Percentiles rank a stretch among this genome's conserved stretches.
These are phyloP conservation scores for Lutjanus argentimaculatus DNA, from an alignment of 2,797 vertebrate genomes.

Conservation along the genomic window DNA sequence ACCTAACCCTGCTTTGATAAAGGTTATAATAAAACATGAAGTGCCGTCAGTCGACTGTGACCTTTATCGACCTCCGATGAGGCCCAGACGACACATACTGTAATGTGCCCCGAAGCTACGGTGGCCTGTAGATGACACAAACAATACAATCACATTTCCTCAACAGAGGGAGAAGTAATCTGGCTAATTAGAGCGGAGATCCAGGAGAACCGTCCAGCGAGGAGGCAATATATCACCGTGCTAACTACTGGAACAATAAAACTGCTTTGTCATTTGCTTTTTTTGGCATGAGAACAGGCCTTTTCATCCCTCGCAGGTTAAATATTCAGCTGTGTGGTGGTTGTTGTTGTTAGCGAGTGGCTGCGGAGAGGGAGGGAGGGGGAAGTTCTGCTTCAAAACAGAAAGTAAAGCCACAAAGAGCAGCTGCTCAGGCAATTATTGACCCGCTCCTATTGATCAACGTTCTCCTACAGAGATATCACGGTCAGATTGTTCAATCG, in stretches of 20 bases:
- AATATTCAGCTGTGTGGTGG: conserved; percentile 57
- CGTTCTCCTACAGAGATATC: conserved; percentile 17
- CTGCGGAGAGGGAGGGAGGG: neutral
- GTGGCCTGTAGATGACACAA: conserved; percentile 63
- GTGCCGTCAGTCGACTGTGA: conserved; percentile 23
- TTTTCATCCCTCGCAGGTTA: conserved; percentile 58
- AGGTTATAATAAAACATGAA: conserved; percentile 39
- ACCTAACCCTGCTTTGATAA: conserved; percentile 22
- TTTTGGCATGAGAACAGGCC: conserved; percentile 57
- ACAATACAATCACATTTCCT: conserved; percentile 64
- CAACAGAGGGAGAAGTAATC: conserved; percentile 65
- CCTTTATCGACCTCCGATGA: conserved; percentile 40
- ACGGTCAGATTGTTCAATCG: conserved; percentile 11
- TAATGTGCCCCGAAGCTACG: conserved; percentile 33
- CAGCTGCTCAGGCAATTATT: conserved; percentile 56
- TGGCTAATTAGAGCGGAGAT: conserved; percentile 74
- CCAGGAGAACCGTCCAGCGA: conserved; percentile 53
- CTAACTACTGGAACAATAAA: conserved; percentile 73
- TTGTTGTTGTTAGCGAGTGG: conserved; percentile 42
- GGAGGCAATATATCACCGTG: conserved; percentile 69
- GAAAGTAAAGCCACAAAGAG: conserved; percentile 44
- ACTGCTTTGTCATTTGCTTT: conserved; percentile 73
- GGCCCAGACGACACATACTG: conserved; percentile 19
- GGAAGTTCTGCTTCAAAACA: conserved; percentile 28
- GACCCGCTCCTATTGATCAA: conserved; percentile 48